phyloP scores from a whole-genome alignment of 1,140 invertebrate species.

The Heliconius himera region DNA sequence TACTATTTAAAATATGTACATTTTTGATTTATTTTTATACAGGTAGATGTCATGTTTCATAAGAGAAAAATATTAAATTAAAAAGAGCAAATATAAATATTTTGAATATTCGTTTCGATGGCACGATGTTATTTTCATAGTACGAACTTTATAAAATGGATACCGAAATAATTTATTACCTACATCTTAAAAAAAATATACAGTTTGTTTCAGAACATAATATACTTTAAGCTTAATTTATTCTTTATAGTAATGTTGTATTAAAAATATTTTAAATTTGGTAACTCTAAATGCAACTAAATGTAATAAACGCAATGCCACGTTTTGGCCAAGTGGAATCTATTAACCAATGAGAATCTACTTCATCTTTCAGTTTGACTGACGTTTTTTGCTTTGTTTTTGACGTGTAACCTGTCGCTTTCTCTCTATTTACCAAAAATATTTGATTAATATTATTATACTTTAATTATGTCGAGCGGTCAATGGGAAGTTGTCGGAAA shows the following conservation, averaged over 20 bases:
- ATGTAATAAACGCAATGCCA: conserved; percentile 58
- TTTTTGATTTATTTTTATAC: no score
- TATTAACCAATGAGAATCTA: conserved; percentile 60
- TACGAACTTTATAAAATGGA: neutral
- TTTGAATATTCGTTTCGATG: no score
- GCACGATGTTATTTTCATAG: no score
- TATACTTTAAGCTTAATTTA: neutral
- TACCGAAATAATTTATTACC: no score
- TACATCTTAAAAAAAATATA: neutral
- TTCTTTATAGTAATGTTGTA: neutral
- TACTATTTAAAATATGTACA: no score
- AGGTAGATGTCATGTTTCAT: no score
- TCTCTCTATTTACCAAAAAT: conserved; percentile 70
- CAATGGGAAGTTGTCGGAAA: conserved; percentile 91
- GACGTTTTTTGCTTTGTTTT: conserved; percentile 73
- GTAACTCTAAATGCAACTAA: conserved; percentile 40
- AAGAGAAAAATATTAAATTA: no score
- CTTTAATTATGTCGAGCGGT: conserved; percentile 83
- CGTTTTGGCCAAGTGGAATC: conserved; percentile 77
- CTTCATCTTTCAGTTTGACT: conserved; percentile 52
- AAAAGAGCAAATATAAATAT: no score
- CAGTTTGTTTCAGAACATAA: neutral
- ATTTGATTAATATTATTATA: conserved; percentile 50
- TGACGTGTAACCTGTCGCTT: conserved; percentile 74
- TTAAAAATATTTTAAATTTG: conserved; percentile 2